phyloP scores from a whole-genome alignment of 2,888 invertebrate species.

The Ypsolopha sequella region DNA sequence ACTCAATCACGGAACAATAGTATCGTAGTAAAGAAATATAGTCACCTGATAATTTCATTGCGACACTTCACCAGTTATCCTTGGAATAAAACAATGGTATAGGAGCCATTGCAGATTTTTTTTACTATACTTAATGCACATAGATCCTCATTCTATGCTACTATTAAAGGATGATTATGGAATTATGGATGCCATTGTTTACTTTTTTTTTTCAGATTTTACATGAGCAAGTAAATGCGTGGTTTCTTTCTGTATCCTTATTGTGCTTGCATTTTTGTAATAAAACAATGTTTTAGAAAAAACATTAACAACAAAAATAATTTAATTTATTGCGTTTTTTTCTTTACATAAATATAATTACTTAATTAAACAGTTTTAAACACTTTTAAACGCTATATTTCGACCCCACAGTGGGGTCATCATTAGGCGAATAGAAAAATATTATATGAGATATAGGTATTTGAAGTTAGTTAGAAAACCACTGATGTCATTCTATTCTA shows the following conservation, averaged over 20 bases:
- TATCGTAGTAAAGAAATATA: neutral
- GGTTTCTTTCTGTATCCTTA: neutral
- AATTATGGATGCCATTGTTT: neutral
- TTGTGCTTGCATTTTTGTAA: neutral
- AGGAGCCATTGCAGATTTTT: neutral
- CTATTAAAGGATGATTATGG: slow-evolving; percentile 2
- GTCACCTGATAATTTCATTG: slow-evolving; percentile 27
- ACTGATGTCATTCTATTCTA: too few species aligned
- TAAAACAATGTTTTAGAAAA: too few species aligned
- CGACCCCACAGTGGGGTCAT: too few species aligned
- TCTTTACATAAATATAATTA: too few species aligned
- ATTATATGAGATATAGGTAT: too few species aligned
- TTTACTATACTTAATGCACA: neutral
- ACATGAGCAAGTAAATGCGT: neutral
- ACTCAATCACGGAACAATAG: slow-evolving; percentile 43
- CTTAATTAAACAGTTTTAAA: too few species aligned
- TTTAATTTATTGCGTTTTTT: too few species aligned
- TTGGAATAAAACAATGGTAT: neutral
- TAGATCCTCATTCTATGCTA: slow-evolving; percentile 2
- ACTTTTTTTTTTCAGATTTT: slow-evolving; percentile 1
- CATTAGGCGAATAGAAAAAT: too few species aligned
- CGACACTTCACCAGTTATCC: slow-evolving; percentile 20
- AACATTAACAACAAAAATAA: too few species aligned
- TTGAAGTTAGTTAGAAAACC: too few species aligned
- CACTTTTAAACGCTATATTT: too few species aligned